A percentile compares a stretch with the other conserved stretches of the same genome.
These are phyloP conservation scores for Drosophila phalerata DNA, from an alignment of 2,888 invertebrate genomes.

Conservation along the genomic window DNA sequence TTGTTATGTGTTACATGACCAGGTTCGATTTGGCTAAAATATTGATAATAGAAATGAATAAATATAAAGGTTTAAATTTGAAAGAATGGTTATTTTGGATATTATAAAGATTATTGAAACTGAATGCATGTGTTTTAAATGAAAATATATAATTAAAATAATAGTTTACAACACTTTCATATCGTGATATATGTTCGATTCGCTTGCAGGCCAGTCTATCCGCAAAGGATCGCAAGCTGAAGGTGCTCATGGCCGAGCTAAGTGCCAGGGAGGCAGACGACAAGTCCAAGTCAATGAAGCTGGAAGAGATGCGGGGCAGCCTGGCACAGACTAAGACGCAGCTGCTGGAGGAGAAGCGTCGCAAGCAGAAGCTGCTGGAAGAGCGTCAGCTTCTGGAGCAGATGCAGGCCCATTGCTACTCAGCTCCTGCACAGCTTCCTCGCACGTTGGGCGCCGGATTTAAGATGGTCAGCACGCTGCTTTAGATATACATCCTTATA, in stretches of 20 bases:
- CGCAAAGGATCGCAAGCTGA: conserved; percentile 83
- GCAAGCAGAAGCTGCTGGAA: conserved; percentile 82
- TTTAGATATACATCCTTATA: conserved; percentile 34
- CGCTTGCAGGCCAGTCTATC: conserved; percentile 75
- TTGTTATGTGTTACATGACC: too few relatives aligned
- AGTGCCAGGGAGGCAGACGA: conserved; percentile 81
- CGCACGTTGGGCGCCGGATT: conserved; percentile 83
- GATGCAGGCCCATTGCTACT: conserved; percentile 84
- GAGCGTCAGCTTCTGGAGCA: conserved; percentile 83
- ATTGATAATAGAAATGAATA: too few relatives aligned
- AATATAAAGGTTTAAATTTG: too few relatives aligned
- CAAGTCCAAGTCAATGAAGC: conserved; percentile 71
- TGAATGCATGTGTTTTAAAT: too few relatives aligned
- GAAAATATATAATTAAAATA: not conserved
- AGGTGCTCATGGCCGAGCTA: conserved; percentile 83
- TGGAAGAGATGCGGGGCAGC: conserved; percentile 80
- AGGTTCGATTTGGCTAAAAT: too few relatives aligned
- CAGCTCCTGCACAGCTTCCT: conserved; percentile 82
- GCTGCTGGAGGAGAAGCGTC: conserved; percentile 81
- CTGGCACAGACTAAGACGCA: conserved; percentile 81
- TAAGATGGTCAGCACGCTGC: conserved; percentile 68
- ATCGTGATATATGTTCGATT: conserved; percentile 1
- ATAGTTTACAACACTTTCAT: conserved; percentile 9
- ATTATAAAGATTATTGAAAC: too few relatives aligned
- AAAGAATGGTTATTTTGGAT: too few relatives aligned